Evolutionary conservation across 2,113 vertebrate genomes (phyloP).

Genomic region (Eudorcas thomsonii): DNA sequence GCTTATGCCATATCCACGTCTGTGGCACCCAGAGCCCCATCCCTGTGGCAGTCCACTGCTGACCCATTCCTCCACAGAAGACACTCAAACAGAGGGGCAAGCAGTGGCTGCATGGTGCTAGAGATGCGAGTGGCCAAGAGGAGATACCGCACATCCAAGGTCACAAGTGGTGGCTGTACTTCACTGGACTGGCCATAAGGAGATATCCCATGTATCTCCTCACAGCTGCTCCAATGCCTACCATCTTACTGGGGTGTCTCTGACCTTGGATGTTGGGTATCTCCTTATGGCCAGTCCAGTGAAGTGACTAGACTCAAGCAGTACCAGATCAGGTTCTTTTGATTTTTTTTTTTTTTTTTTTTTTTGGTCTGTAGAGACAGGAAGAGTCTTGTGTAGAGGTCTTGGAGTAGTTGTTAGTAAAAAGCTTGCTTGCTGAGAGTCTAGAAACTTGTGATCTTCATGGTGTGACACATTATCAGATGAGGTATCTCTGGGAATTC

Average conservation of each 20-base stretch:
- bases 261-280: not conserved
- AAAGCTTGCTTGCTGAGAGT: not conserved
- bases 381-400: not conserved
- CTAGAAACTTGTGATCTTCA: not conserved
- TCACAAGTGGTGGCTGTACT: rapidly evolving
- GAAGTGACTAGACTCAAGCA: not conserved
- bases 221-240: not conserved
- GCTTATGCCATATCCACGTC: not conserved
- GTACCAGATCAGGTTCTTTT: not conserved
- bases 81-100: not conserved
- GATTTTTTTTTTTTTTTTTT: not conserved
- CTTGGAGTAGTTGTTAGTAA: not conserved
- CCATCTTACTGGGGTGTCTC: not conserved
- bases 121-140: rapidly evolving
- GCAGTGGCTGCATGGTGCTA: not conserved
- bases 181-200: not conserved
- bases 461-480: not conserved
- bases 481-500: not conserved
- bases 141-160: not conserved
- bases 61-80: not conserved
- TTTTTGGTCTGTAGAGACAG: not conserved
- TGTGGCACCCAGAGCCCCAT: not conserved
- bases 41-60: not conserved
- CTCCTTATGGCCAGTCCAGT: not conserved
- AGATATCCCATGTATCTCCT: not conserved